These are phyloP conservation scores for Drosophila melanogaster DNA, from an alignment of 1,140 invertebrate species.

Conservation along the genomic window Release_6_plus_ISO1_MT NT_033777.3:7901501-7902000, in stretches of 20 bases:
- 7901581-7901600: slow-evolving; percentile 89
- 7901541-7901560: slow-evolving; percentile 87
- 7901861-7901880: slow-evolving; percentile 88
- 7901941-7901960: too few relatives aligned
- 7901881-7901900: slow-evolving; percentile 87
- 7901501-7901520: slow-evolving; percentile 88
- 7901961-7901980: too few relatives aligned
- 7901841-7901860: slow-evolving; percentile 88
- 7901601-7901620: slow-evolving; percentile 89
- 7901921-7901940: neutral
- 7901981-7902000: neutral
- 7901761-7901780: neutral
- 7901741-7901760: slow-evolving; percentile 83
- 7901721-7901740: slow-evolving; percentile 88
- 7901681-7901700: slow-evolving; percentile 89
- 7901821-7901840: slow-evolving; percentile 86
- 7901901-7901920: neutral
- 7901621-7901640: slow-evolving; percentile 90
- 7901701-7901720: slow-evolving; percentile 88
- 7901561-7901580: slow-evolving; percentile 86
- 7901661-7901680: slow-evolving; percentile 90
- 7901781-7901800: too few relatives aligned
- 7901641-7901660: slow-evolving; percentile 90
- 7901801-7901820: slow-evolving; percentile 87
- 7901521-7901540: slow-evolving; percentile 88